Evolutionary conservation across 2,797 vertebrate genomes (phyloP).

Genomic region (Bovichtus variegatus): DNA sequence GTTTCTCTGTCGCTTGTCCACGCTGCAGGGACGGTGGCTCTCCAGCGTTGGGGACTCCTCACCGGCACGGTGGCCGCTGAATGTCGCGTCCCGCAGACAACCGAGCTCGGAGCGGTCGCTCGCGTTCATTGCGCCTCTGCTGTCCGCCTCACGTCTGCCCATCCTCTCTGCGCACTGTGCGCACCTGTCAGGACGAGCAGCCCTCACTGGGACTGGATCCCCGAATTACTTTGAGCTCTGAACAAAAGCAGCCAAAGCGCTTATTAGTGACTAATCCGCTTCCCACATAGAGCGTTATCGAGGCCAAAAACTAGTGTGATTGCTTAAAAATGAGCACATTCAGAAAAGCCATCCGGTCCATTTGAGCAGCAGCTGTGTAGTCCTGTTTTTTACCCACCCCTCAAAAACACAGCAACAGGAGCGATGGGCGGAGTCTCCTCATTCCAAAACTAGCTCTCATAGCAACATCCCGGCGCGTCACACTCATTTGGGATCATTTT

Average conservation of each 20-base stretch:
- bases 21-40: conserved; percentile 16
- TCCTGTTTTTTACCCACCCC: neutral
- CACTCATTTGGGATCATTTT: conserved; percentile 33
- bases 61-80: conserved; percentile 35
- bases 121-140: conserved; percentile 70
- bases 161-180: conserved; percentile 64
- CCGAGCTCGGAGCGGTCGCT: conserved; percentile 70
- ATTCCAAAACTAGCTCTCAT: conserved; percentile 44
- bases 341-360: neutral
- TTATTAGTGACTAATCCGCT: neutral
- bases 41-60: conserved; percentile 31
- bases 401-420: conserved; percentile 53
- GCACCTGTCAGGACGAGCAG: conserved; percentile 61
- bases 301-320: neutral
- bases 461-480: conserved; percentile 53
- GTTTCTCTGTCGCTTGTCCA: conserved; percentile 28
- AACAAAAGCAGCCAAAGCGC: neutral
- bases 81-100: conserved; percentile 67
- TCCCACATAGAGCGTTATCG: conserved; percentile 18
- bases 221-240: conserved; percentile 4
- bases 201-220: neutral
- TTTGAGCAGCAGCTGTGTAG: neutral
- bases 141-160: conserved; percentile 78
- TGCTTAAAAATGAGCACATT: neutral
- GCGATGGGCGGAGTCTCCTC: conserved; percentile 65